Conservation (phyloP, 2,888 invertebrate genomes). For the Lycophotia porphyrea region DNA sequence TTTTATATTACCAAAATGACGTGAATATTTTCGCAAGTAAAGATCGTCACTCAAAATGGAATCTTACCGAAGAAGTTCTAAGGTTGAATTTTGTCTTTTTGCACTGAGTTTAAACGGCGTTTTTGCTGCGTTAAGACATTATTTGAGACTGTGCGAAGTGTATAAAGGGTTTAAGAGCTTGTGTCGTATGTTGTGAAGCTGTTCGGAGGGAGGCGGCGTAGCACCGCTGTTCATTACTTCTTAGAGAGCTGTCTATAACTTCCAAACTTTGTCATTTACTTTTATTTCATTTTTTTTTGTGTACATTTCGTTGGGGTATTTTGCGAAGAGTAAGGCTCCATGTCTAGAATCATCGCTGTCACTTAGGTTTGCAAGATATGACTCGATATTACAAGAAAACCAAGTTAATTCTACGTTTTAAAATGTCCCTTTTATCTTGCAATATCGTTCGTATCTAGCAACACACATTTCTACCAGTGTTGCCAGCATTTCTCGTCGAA, state of each 20-base stretch:
- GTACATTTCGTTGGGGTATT: conserved; percentile 18
- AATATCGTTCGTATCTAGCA: background rate
- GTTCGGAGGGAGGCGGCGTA: background rate
- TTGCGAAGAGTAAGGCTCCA: background rate
- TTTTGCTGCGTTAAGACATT: conserved; percentile 52
- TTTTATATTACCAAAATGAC: background rate
- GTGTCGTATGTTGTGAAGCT: conserved; percentile 39
- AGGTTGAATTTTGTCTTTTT: conserved; percentile 13
- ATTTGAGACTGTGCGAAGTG: conserved; percentile 51
- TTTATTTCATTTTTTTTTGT: conserved; percentile 15
- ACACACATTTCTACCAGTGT: background rate
- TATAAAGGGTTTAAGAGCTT: conserved; percentile 38
- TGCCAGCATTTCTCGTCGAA: conserved; percentile 13
- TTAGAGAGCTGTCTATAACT: conserved; percentile 52
- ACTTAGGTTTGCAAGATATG: background rate
- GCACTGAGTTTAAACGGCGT: background rate
- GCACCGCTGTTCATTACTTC: conserved; percentile 18
- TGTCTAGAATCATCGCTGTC: background rate
- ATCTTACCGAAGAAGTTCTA: background rate
- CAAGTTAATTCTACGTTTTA: background rate
- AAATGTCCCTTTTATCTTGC: background rate
- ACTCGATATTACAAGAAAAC: background rate
- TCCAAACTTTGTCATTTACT: conserved; percentile 60
- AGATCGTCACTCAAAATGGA: background rate
- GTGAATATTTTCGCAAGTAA: background rate